phyloP scores from a whole-genome alignment of 2,113 vertebrate genomes.

The Vombatus ursinus region DNA sequence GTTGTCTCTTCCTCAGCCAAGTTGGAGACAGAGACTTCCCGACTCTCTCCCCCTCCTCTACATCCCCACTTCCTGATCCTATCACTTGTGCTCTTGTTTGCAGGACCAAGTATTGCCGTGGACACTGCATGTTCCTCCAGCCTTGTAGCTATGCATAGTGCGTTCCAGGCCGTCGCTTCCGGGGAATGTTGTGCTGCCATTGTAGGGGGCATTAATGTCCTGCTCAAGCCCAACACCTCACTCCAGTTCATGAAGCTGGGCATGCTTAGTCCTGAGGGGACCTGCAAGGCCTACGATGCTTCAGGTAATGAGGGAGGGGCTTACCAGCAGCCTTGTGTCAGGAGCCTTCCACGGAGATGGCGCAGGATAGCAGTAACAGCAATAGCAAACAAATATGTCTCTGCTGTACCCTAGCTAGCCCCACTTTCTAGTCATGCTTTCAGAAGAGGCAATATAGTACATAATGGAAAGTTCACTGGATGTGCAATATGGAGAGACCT shows the following conservation, averaged over 20 bases:
- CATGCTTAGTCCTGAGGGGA: slow-evolving; percentile 93
- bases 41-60: not conserved
- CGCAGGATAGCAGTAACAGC: no score
- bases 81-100: not conserved
- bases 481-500: not conserved
- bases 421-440: not conserved
- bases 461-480: not conserved
- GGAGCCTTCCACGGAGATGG: not conserved
- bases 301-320: slow-evolving; percentile 83
- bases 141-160: slow-evolving; percentile 91
- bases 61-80: not conserved
- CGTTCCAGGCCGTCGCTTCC: slow-evolving; percentile 90
- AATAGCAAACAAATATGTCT: not conserved
- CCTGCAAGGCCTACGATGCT: slow-evolving; percentile 93
- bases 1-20: no score
- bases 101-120: slow-evolving; percentile 93
- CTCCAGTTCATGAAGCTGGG: slow-evolving; percentile 98
- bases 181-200: slow-evolving; percentile 91
- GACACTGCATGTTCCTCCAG: slow-evolving; percentile 98
- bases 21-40: no score
- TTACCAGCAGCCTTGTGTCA: not conserved
- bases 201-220: slow-evolving; percentile 92
- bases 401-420: not conserved
- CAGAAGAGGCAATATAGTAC: not conserved
- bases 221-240: slow-evolving; percentile 96